A percentile compares a stretch with the other conserved stretches of the same genome.
Conservation (phyloP, 2,797 vertebrate genomes). For the Vultur gryphus region DNA sequence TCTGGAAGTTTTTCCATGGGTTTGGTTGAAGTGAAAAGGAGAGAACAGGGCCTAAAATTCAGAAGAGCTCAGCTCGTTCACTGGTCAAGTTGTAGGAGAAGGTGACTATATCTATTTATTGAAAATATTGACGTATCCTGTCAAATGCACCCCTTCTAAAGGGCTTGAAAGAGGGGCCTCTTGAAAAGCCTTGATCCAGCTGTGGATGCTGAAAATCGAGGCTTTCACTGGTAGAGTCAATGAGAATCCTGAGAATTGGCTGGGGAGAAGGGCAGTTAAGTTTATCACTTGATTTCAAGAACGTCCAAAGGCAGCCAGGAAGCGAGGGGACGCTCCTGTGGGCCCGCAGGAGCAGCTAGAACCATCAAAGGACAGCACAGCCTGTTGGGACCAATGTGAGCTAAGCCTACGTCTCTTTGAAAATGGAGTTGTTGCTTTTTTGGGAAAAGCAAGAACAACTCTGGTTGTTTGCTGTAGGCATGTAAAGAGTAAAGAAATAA, state of each 20-base stretch:
- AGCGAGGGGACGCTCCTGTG: not conserved
- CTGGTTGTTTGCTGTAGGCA: not conserved
- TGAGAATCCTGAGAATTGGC: not conserved
- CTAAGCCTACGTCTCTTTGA: rapidly evolving
- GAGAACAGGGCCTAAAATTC: not conserved
- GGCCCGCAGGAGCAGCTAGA: not conserved
- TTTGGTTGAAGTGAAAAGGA: not conserved
- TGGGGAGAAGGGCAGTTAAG: not conserved
- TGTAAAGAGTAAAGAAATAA: not conserved
- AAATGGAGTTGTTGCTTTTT: not conserved
- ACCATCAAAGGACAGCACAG: not conserved
- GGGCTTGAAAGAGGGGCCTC: not conserved
- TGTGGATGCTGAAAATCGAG: not conserved
- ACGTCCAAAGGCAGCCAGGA: not conserved
- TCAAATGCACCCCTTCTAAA: not conserved
- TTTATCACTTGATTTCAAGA: not conserved
- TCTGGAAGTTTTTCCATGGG: not conserved
- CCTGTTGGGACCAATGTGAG: not conserved
- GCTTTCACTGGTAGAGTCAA: not conserved
- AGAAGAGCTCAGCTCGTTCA: not conserved
- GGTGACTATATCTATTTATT: not conserved
- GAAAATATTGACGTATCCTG: not conserved
- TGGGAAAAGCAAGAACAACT: not conserved
- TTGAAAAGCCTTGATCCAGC: not conserved
- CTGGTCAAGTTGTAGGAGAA: not conserved